Evolutionary conservation across 2,797 vertebrate species (phyloP), one percentile per base, ranked within the genome.

Genomic region (Thalassophryne amazonica): DNA sequence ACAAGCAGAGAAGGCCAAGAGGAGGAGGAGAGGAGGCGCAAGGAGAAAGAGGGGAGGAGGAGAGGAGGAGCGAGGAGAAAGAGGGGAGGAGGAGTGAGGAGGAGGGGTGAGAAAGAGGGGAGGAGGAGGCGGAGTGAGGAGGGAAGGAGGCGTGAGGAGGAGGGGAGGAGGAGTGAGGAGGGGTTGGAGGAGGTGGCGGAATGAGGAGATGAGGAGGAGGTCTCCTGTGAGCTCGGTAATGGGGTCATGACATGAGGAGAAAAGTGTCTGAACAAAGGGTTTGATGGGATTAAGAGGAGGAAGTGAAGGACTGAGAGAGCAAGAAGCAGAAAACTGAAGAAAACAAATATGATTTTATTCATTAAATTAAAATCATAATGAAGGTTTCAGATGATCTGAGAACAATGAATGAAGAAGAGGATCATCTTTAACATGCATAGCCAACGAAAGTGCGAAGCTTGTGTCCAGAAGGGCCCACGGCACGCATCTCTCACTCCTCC

Each of bases 191-290:
- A 69, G 56, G 19, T 14, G 62, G 71, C 5, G 9, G 19, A 5
- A 4, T 33, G 55, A 24, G 55, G 21, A 40, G 39, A 57, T 54
- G 57, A n/a, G 39, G 62, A 69, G 56, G 19, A 14, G 62, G 71
- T 69, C 68, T 81, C 80, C 85, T 74, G 78, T 31, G 52, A 51
- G 54, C 19, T 66, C 69, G 47, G 68, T 75, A 85, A 86, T 85
- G 75, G 52, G 68, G 71, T 70, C 69, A 22, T 34, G 39, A 75
- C 70, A 55, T 30, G 30, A 73, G 59, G 34, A 64, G 55, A 50
- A 24, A 25, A 7, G 8, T n/a, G n/a, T n/a, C n/a, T n/a, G 25
- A 15, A 41, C 4, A 23, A n/a, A n/a, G n/a, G n/a, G n/a, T n/a
- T n/a, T n/a, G 27, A 47, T 4, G 52, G 28, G 73, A n/a, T 32